Evolutionary conservation across 2,888 invertebrate species (phyloP).

Genomic region (Pachycephus smyrnensis): DNA sequence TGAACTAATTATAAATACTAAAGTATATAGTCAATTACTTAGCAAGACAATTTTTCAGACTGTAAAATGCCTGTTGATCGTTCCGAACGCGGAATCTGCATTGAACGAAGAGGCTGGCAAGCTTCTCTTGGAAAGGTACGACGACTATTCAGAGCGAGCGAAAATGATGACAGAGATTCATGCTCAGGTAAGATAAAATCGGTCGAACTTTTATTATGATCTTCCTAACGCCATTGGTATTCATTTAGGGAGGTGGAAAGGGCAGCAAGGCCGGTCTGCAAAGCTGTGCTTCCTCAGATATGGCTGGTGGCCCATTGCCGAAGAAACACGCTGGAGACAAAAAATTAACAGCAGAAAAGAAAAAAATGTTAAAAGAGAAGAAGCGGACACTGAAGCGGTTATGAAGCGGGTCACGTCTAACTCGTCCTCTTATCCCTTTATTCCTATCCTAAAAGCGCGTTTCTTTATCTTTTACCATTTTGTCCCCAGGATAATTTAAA

Average conservation of each 20-base stretch:
- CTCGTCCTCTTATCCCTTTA: slow-evolving; percentile 42
- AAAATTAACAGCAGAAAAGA: slow-evolving; percentile 78
- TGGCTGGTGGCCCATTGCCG: slow-evolving; percentile 79
- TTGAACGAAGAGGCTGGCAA: slow-evolving; percentile 97
- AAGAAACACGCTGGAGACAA: slow-evolving; percentile 90
- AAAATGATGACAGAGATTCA: slow-evolving; percentile 94
- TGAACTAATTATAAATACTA: neutral
- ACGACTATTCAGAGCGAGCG: slow-evolving; percentile 90
- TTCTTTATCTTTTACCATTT: slow-evolving; percentile 18
- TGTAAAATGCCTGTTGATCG: slow-evolving; percentile 94
- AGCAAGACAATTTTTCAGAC: slow-evolving; percentile 71
- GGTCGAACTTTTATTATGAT: slow-evolving; percentile 6
- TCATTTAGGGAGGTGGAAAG: slow-evolving; percentile 55
- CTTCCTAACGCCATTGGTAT: slow-evolving; percentile 2
- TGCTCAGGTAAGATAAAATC: slow-evolving; percentile 73
- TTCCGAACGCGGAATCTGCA: slow-evolving; percentile 97
- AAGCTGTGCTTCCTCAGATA: slow-evolving; percentile 60
- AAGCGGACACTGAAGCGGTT: slow-evolving; percentile 88
- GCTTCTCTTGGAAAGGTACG: slow-evolving; percentile 90
- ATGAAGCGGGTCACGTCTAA: slow-evolving; percentile 69
- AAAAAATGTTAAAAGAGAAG: slow-evolving; percentile 83
- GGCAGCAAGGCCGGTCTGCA: slow-evolving; percentile 64
- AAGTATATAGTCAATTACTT: neutral
- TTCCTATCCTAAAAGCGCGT: slow-evolving; percentile 44
- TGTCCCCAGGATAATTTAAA: slow-evolving; percentile 11